Base-by-base conservation (phyloP, 2,797 vertebrate species). In the Manis javanica region DNA sequence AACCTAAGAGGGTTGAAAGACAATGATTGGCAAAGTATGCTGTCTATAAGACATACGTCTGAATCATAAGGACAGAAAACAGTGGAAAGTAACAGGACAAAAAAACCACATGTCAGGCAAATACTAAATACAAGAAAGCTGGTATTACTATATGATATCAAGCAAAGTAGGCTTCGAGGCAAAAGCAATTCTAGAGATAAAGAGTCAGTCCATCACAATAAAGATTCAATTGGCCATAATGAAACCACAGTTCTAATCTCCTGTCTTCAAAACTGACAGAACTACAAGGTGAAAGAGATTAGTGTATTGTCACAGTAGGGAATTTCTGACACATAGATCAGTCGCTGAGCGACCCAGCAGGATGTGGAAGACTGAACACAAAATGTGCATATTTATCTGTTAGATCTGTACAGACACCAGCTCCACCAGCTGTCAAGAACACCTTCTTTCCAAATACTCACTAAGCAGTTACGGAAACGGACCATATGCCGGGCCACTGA, bases 231-330 rank as follows among this genome's bases (percentile, higher is more conserved):
- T 57, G 23, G 13, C 29, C 14, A 5, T 31, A n/a, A 51, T 13
- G 8, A 31, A 16, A 53, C 0, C 3, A 18, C 13, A 5, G 12
- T 3, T 8, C 53, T 14, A 7, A 31, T 18, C 39, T 39, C 31
- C n/a, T 3, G 7, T 1, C 71, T 37, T 34, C 61, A 19, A 24
- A 2, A 49, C 5, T 3, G 6, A 9, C 42, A 1, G 2, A 59
- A 21, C 61, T 3, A 0, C 42, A 11, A 10, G 51, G 16, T 34
- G 18, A 42, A 23, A 57, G 3, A 19, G 29, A 4, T 12, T 0
- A 13, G 39, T 14, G 23, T 0, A 3, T 0, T 2, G 3, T 21
- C 8, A 7, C 15, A 3, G 18, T 18, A 4, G 5, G 3, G 15
- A 46, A 15, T 9, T 79, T 42, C 16, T 46, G 15, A 18, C 61